Base-by-base conservation (phyloP, 2,888 invertebrate species). In the Cremastinae sp. region DNA sequence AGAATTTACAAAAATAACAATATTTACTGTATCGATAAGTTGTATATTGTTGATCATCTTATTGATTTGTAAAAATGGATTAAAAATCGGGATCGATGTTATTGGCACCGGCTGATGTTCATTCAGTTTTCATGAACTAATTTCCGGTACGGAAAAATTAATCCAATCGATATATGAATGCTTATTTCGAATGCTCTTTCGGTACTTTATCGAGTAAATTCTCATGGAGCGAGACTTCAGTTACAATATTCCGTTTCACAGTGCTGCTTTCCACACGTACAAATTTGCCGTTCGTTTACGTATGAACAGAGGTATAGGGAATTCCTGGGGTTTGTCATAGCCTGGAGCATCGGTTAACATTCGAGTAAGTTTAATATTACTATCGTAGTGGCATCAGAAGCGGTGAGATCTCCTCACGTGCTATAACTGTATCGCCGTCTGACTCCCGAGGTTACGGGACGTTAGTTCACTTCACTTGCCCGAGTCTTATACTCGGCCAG, bases 361-460 rank as follows among this genome's bases (percentile, higher is more conserved):
- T 80, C 78, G 82, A 14, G 70, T 79, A 84, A 84, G 81, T 85
- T 85, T 84, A 80, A 85, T 85, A 84, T 84, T 82, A 81, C 82
- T 82, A 84, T 86, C 85, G 78, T 84, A 84, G 83, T 83, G 80
- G 78, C 79, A 78, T 78, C 80, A 73, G 75, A 59, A 51, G n/a
- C 18, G 53, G 53, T 51, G 49, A 10, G 16, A 14, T 10, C n/a
- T 45, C 35, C n/a, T 10, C 5, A 8, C 20, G 8, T n/a, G 20
- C 35, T 45, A 47, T 28, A 18, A 12, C 53, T 61, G 37, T 51
- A 72, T 22, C 41, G 65, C 37, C 20, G 53, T 14, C 10, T 43
- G 16, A 20, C 51, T 61, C 53, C 35, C 70, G 51, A 49, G 69
- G 58, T 59, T 69, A 58, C 28, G 28, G 28, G 56, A 56, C 61